Evolutionary conservation across 2,113 vertebrate species (phyloP).

Genomic region (Hipposideros armiger): DNA sequence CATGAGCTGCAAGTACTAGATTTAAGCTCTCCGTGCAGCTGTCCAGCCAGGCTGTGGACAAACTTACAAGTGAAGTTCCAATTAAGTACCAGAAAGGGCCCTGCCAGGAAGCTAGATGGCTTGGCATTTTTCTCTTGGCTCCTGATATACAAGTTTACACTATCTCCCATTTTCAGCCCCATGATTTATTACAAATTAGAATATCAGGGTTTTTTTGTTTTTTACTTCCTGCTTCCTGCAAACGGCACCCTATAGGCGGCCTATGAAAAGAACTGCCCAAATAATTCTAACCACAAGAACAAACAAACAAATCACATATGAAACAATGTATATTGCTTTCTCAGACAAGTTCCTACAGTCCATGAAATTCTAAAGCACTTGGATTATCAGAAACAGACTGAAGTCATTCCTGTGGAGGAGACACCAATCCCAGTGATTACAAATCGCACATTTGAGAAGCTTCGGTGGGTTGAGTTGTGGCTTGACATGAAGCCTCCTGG

Average conservation of each 20-base stretch:
- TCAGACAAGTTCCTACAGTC: conserved; percentile 1
- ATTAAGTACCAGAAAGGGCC: neutral
- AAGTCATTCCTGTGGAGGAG: neutral
- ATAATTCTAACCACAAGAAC: neutral
- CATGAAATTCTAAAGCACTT: neutral
- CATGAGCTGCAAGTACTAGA: neutral
- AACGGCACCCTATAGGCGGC: neutral
- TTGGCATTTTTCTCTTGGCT: neutral
- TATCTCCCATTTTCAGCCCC: neutral
- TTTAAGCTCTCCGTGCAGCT: neutral
- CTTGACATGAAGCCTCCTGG: neutral
- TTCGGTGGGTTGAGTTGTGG: neutral
- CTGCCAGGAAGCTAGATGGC: neutral
- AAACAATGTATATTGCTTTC: neutral
- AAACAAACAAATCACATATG: neutral
- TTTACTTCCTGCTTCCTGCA: neutral
- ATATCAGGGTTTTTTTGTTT: neutral
- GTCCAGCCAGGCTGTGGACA: neutral
- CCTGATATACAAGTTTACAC: neutral
- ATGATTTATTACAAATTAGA: conserved; percentile 27
- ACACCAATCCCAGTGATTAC: neutral
- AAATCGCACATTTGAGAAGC: neutral
- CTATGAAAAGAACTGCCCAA: conserved; percentile 22
- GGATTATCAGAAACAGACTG: neutral
- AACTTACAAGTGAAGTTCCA: neutral